These are phyloP conservation scores for Drosophila longiperda DNA, from an alignment of 2,888 invertebrate species.

Conservation along the genomic window DNA sequence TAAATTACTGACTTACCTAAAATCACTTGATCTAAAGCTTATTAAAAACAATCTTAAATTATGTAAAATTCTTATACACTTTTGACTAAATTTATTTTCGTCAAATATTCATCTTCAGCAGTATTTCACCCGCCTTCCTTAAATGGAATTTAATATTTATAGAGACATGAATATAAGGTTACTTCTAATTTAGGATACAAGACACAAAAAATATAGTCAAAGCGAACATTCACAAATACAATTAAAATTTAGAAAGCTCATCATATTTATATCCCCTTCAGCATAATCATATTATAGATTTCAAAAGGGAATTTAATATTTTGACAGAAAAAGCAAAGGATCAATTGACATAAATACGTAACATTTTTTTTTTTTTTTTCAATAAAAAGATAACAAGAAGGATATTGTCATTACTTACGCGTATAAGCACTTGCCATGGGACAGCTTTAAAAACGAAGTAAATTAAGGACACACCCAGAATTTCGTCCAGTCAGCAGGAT, in stretches of 20 bases:
- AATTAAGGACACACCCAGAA: slow-evolving; percentile 34
- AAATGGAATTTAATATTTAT: not conserved
- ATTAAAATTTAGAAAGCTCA: not conserved
- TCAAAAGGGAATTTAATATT: slow-evolving; percentile 1
- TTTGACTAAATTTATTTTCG: not conserved
- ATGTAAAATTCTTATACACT: not conserved
- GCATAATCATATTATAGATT: slow-evolving; percentile 6
- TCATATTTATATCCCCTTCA: slow-evolving; percentile 3
- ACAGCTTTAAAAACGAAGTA: slow-evolving; percentile 39
- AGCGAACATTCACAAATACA: not conserved
- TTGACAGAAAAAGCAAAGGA: slow-evolving; percentile 2
- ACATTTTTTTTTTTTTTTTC: not conserved
- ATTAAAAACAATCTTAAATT: not conserved
- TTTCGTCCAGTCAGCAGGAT: slow-evolving; percentile 14
- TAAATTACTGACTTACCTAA: not conserved
- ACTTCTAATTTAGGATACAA: not conserved
- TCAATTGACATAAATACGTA: not conserved
- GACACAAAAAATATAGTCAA: not conserved
- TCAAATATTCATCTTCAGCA: not conserved
- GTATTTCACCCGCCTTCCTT: not conserved
- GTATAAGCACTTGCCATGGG: slow-evolving; percentile 12
- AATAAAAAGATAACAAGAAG: slow-evolving; percentile 5
- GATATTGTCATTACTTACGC: slow-evolving; percentile 4
- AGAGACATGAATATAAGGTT: not conserved
- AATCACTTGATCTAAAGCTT: not conserved